phyloP scores from a whole-genome alignment of 2,797 vertebrate genomes.

The Sebastes taczanowskii region DNA sequence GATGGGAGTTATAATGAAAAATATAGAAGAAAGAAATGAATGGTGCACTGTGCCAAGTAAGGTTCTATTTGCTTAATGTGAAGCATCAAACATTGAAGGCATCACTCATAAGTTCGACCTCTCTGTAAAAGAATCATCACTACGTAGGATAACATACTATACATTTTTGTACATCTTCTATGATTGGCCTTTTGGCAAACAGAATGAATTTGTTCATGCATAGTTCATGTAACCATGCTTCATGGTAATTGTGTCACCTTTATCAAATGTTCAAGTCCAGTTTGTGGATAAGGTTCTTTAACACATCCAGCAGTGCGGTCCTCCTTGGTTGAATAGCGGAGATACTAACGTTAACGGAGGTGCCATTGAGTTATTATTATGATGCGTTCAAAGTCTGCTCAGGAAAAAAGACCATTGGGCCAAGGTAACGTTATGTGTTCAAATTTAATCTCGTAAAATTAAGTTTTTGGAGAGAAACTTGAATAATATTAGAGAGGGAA shows the following conservation, averaged over 20 bases:
- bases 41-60: not conserved
- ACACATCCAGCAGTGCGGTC: not conserved
- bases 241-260: accelerated
- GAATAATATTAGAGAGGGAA: too few species aligned
- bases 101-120: not conserved
- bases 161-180: not conserved
- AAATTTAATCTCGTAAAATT: too few species aligned
- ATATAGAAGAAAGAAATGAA: not conserved
- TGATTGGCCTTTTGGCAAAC: not conserved
- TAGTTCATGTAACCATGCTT: not conserved
- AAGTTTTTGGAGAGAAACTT: too few species aligned
- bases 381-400: too few species aligned
- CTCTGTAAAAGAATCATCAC: not conserved
- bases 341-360: too few species aligned
- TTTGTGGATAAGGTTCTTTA: not conserved
- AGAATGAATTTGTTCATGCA: not conserved
- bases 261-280: not conserved
- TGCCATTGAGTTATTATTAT: too few species aligned
- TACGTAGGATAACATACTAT: not conserved
- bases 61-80: not conserved
- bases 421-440: too few species aligned
- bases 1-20: not conserved
- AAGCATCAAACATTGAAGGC: not conserved
- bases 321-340: too few species aligned
- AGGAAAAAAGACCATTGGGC: too few species aligned